Evolutionary conservation across 2,888 invertebrate species (phyloP).

Genomic region (Thereva unica): DNA sequence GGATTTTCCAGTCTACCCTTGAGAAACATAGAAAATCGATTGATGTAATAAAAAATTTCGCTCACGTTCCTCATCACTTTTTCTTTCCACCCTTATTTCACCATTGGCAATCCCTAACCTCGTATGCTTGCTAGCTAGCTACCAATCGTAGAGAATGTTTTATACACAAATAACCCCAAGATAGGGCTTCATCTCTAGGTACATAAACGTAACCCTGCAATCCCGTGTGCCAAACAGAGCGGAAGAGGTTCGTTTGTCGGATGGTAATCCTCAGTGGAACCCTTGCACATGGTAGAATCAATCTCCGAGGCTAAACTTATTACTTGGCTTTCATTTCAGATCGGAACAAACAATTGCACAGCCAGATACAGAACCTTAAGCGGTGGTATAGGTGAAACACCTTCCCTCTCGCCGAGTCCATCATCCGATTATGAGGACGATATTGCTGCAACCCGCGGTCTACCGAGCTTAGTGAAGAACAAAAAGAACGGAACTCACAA

Average conservation of each 20-base stretch:
- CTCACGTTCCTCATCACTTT: no score
- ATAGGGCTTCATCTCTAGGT: constrained; percentile 15
- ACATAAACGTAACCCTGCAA: constrained; percentile 17
- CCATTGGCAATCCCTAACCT: constrained; percentile 3
- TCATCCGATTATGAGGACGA: constrained; percentile 73
- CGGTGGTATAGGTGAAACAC: constrained; percentile 63
- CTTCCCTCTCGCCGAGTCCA: constrained; percentile 65
- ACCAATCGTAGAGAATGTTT: constrained; percentile 3
- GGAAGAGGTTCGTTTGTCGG: constrained; percentile 31
- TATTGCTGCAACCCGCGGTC: constrained; percentile 62
- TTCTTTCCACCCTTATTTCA: constrained; percentile 19
- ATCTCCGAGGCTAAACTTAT: constrained; percentile 30
- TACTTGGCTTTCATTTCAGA: constrained; percentile 46
- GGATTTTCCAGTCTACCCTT: no score
- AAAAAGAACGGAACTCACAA: constrained; percentile 58
- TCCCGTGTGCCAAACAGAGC: constrained; percentile 19
- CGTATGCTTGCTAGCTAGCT: not conserved
- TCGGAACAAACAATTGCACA: constrained; percentile 59
- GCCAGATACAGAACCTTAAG: constrained; percentile 60
- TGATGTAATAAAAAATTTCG: no score
- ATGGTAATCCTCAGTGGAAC: constrained; percentile 30
- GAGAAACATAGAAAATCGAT: no score
- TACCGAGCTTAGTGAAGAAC: constrained; percentile 53
- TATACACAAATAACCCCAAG: constrained; percentile 30
- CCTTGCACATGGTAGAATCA: constrained; percentile 25